phyloP scores from a whole-genome alignment of 2,888 invertebrate species.

The Drosophila dives region DNA sequence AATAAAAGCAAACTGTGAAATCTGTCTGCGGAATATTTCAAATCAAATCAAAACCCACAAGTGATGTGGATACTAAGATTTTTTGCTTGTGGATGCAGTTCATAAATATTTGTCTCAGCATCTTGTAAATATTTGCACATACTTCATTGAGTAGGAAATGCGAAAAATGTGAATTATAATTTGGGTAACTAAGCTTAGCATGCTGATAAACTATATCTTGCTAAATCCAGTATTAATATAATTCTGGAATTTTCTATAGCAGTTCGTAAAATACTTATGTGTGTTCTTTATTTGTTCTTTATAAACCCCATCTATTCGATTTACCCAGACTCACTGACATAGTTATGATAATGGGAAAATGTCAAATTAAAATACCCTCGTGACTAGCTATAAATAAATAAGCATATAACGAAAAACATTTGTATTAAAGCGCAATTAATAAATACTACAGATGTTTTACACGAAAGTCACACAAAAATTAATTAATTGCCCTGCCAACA shows the following conservation, averaged over 20 bases:
- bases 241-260: not conserved
- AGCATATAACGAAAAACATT: slow-evolving; percentile 8
- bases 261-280: not conserved
- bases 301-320: not conserved
- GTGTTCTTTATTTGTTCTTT: not conserved
- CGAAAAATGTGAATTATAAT: slow-evolving; percentile 4
- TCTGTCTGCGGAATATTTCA: slow-evolving; percentile 11
- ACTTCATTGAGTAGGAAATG: slow-evolving; percentile 8
- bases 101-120: slow-evolving; percentile 14
- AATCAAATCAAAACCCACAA: slow-evolving; percentile 13
- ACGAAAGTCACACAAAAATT: slow-evolving; percentile 54
- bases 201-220: not conserved
- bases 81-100: slow-evolving; percentile 19
- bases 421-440: slow-evolving; percentile 39
- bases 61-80: not conserved
- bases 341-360: not conserved
- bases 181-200: not conserved
- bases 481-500: slow-evolving; percentile 62
- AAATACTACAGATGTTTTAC: slow-evolving; percentile 35
- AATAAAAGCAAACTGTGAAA: slow-evolving; percentile 10
- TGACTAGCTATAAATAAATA: slow-evolving; percentile 8
- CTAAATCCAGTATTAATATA: not conserved
- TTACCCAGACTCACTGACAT: not conserved
- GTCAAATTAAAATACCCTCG: not conserved
- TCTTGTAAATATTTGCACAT: not conserved